Percentiles rank a stretch among this genome's conserved stretches.
phyloP scores from a whole-genome alignment of 2,113 vertebrate genomes.

The Oxyura jamaicensis region DNA sequence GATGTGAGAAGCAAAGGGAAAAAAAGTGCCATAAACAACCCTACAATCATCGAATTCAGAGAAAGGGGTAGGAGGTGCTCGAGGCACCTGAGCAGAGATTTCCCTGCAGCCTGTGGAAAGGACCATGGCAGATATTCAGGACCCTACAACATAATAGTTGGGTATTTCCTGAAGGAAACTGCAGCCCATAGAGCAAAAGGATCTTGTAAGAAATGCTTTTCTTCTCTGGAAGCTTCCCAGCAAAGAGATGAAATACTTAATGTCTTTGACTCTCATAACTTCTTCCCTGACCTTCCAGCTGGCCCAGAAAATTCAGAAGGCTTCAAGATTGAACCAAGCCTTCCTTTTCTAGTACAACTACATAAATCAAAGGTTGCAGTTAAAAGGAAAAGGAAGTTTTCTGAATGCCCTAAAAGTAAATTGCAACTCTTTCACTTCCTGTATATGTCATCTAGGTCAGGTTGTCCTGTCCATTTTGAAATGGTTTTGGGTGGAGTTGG shows the following conservation, averaged over 20 bases:
- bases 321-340: background rate
- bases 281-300: background rate
- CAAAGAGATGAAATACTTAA: background rate
- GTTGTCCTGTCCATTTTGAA: background rate
- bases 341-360: background rate
- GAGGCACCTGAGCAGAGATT: background rate
- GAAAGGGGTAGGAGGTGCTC: background rate
- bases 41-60: background rate
- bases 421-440: background rate
- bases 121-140: background rate
- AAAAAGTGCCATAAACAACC: background rate
- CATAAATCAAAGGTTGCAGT: background rate
- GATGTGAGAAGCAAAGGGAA: background rate
- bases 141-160: background rate
- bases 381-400: background rate
- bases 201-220: background rate
- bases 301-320: background rate
- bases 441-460: background rate
- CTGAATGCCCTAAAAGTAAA: background rate
- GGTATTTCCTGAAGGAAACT: background rate
- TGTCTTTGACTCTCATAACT: background rate
- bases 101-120: accelerated
- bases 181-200: background rate
- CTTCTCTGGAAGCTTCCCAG: background rate
- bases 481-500: background rate